A percentile compares a stretch with the other conserved stretches of the same genome.
phyloP scores from a whole-genome alignment of 2,113 vertebrate species.

The Carlito syrichta region DNA sequence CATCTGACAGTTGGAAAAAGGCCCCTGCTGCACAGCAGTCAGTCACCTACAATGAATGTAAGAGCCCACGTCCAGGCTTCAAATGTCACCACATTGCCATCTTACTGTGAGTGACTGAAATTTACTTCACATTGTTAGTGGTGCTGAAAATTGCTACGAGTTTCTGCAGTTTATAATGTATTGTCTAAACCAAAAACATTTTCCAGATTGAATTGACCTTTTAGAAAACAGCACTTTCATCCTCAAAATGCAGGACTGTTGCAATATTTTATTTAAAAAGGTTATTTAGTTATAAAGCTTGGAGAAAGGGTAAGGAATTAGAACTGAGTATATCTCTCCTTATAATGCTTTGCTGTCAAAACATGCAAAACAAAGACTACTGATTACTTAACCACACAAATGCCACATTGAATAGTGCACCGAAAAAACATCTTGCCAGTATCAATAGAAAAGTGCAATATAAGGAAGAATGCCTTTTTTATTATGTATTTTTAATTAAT shows the following conservation, averaged over 20 bases:
- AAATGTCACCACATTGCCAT: slow-evolving; percentile 86
- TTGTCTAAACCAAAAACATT: slow-evolving; percentile 82
- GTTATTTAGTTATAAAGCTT: slow-evolving; percentile 80
- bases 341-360: slow-evolving; percentile 60
- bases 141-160: slow-evolving; percentile 79
- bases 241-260: slow-evolving; percentile 75
- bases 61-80: slow-evolving; percentile 70
- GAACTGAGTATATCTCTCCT: slow-evolving; percentile 44
- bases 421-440: background rate
- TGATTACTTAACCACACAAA: slow-evolving; percentile 48
- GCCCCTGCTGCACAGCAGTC: slow-evolving; percentile 18
- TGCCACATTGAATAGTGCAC: background rate
- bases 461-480: background rate
- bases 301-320: slow-evolving; percentile 70
- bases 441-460: slow-evolving; percentile 17
- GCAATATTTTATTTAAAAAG: slow-evolving; percentile 84
- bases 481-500: background rate
- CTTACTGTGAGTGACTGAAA: slow-evolving; percentile 82
- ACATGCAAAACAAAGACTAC: slow-evolving; percentile 5
- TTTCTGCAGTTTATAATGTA: slow-evolving; percentile 76
- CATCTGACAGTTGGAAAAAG: slow-evolving; percentile 56
- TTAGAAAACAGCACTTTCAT: slow-evolving; percentile 81
- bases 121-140: slow-evolving; percentile 80
- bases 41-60: slow-evolving; percentile 66
- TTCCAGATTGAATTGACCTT: slow-evolving; percentile 81